Conservation (phyloP, 2,113 vertebrate genomes). For the Glaucomys volans region DNA sequence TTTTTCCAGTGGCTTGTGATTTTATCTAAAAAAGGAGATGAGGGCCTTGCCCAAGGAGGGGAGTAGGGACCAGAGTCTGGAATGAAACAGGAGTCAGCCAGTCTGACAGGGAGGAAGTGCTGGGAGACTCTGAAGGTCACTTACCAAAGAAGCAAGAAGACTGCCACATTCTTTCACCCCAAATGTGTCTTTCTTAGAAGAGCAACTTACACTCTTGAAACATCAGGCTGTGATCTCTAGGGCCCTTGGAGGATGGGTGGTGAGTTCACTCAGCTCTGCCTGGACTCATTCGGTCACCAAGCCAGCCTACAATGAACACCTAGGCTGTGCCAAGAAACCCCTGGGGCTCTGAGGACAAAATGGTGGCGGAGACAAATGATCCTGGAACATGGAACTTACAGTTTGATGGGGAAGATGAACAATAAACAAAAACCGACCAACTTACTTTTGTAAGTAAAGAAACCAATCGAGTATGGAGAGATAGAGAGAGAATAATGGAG, state of each 20-base stretch:
- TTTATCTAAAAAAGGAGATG: not conserved
- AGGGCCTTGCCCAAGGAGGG: not conserved
- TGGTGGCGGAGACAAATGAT: not conserved
- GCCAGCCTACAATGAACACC: not conserved
- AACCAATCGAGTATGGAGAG: not conserved
- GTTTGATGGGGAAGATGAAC: not conserved
- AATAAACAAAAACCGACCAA: not conserved
- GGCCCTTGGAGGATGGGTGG: not conserved
- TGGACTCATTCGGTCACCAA: not conserved
- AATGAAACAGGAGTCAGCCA: not conserved
- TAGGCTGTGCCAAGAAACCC: fast-evolving
- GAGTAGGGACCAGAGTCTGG: not conserved
- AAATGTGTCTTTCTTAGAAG: conserved; percentile 1
- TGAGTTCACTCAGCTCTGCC: not conserved
- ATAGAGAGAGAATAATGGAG: not conserved
- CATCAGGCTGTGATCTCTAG: not conserved
- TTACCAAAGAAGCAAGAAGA: not conserved
- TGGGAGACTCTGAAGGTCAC: not conserved
- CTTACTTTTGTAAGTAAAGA: not conserved
- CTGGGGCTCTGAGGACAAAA: not conserved
- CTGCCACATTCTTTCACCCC: not conserved
- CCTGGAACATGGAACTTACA: not conserved
- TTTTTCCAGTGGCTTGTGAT: not conserved
- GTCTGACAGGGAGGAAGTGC: fast-evolving
- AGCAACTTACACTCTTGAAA: not conserved